A percentile compares a stretch with the other conserved stretches of the same genome.
phyloP scores from a whole-genome alignment of 2,888 invertebrate species.

The Pseudolycoriella hygida region DNA sequence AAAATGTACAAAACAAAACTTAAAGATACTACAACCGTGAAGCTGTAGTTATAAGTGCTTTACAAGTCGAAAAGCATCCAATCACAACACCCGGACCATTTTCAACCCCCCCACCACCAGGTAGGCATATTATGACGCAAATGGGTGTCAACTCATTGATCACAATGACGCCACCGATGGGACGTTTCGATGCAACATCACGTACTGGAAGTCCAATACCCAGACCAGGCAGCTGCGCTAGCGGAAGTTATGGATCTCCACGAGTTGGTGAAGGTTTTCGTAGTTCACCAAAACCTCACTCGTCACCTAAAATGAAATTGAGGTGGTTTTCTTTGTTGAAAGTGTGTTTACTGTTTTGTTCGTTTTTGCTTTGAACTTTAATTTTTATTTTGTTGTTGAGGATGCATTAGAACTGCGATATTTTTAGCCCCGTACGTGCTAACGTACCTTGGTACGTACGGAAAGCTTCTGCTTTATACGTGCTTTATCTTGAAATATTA shows the following conservation, averaged over 20 bases:
- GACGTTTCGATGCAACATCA: conserved; percentile 30
- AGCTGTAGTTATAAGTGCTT: conserved; percentile 80
- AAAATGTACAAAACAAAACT: conserved; percentile 1
- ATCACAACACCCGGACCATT: conserved; percentile 74
- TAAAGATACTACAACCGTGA: conserved; percentile 80
- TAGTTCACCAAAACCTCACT: conserved; percentile 46
- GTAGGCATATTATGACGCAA: conserved; percentile 32
- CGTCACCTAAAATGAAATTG: conserved; percentile 83
- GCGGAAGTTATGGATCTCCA: conserved; percentile 38
- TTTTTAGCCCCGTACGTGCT: too few relatives aligned
- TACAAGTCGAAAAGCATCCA: conserved; percentile 85
- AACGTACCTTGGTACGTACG: too few relatives aligned
- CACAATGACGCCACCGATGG: conserved; percentile 51
- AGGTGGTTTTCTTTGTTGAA: conserved; percentile 39
- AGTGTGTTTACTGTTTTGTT: neutral
- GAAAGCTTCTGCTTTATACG: too few relatives aligned
- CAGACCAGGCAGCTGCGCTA: conserved; percentile 37
- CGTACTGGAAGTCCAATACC: conserved; percentile 37
- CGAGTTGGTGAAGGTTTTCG: conserved; percentile 36
- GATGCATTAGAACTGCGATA: neutral
- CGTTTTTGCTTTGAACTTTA: neutral
- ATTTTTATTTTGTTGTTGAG: neutral
- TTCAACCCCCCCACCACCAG: conserved; percentile 48
- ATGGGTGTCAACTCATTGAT: conserved; percentile 35
- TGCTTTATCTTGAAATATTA: too few relatives aligned